Percentiles rank a stretch among this genome's conserved stretches.
Conservation (phyloP, 2,888 invertebrate genomes). For the Pachymerium ferrugineum region DNA sequence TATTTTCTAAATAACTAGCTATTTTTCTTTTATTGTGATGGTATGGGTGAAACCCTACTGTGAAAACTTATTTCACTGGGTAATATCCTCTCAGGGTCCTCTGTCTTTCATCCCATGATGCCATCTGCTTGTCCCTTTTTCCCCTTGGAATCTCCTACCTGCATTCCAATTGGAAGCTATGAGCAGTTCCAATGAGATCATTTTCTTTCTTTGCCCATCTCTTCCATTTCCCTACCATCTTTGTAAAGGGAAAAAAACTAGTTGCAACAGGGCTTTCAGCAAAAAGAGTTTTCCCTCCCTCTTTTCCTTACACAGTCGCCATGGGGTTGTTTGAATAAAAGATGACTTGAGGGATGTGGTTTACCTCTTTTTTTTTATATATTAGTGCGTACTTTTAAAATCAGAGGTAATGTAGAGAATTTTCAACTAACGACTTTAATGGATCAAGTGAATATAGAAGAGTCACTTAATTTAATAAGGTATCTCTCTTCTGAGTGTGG, state of each 20-base stretch:
- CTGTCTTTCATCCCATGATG: not conserved
- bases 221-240: slow-evolving; percentile 9
- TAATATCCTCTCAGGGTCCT: slow-evolving; percentile 7
- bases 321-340: slow-evolving; percentile 22
- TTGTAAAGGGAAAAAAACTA: not conserved
- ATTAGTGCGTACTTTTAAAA: not conserved
- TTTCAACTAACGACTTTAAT: no score
- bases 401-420: no score
- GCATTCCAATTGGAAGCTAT: slow-evolving; percentile 25
- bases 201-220: slow-evolving; percentile 27
- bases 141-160: slow-evolving; percentile 4
- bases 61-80: slow-evolving; percentile 21
- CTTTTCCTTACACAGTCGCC: not conserved
- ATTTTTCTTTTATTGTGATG: slow-evolving; percentile 16
- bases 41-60: slow-evolving; percentile 2
- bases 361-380: not conserved
- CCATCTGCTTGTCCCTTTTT: slow-evolving; percentile 5
- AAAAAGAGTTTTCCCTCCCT: not conserved
- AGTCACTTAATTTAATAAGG: no score
- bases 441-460: no score
- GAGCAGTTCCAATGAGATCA: slow-evolving; percentile 27
- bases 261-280: slow-evolving; percentile 7
- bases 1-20: not conserved
- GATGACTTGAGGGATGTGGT: slow-evolving; percentile 6
- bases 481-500: no score